Base-by-base conservation (phyloP, 2,888 invertebrate species). In the Heteromurus nitidus region DNA sequence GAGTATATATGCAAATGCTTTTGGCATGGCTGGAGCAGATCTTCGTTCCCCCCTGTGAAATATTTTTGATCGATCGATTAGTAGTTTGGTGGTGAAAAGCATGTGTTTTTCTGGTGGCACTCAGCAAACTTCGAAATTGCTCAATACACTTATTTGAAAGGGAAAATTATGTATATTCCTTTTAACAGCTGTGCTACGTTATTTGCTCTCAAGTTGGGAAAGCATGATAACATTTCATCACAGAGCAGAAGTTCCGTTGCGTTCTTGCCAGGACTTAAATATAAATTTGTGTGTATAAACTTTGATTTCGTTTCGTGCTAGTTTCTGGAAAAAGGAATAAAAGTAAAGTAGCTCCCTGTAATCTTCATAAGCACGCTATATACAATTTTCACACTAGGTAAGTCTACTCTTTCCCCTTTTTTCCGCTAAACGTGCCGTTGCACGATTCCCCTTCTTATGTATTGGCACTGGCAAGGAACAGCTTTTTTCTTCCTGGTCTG, bases 361-460 rank as follows among this genome's bases (percentile, higher is more conserved):
- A 81, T 81, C 81, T 81, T 81, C 74, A 75, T 69, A 81, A 81
- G 69, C 81, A 81, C 75, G 75, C 81, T 81, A 81, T 80, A 73
- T 64, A 81, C 81, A 74, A 81, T 81, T 81, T 81, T 81, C 81
- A 81, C 81, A 81, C 81, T 81, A 75, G 81, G 81, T 75, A 81
- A 64, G 68, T 74, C 55, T 79, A 44, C 75, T 75, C 44, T 28
- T 70, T 18, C 62, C 31, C 30, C 60, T 22, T 24, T 50, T n/a
- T 50, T 72, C n/a, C n/a, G n/a, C n/a, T n/a, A n/a, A n/a, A n/a
- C n/a, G n/a, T n/a, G n/a, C n/a, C n/a, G n/a, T 31, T 70, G 47
- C 30, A 47, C 20, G 47, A 64, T 18, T 24, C 55, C 22, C 2
- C 42, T 3, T 2, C 62, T 20, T 53, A 26, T 69, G 75, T 74